A percentile compares a stretch with the other conserved stretches of the same genome.
Conservation (phyloP, 1,140 invertebrate species). For the Procambarus virginalis region DNA sequence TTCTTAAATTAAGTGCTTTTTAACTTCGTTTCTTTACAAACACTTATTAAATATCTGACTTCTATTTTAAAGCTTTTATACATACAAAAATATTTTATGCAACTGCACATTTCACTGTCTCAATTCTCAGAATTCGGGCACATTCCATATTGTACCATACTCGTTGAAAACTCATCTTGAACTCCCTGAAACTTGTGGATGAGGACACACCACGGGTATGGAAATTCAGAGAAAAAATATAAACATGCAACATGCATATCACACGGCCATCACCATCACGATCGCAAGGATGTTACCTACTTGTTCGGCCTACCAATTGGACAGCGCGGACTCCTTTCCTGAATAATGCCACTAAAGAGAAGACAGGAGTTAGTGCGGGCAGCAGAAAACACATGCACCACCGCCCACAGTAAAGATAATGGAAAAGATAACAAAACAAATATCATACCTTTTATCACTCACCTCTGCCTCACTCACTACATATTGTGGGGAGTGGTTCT, state of each 20-base stretch:
- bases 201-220: conserved; percentile 54
- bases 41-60: neutral
- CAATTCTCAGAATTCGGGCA: neutral
- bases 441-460: conserved; percentile 47
- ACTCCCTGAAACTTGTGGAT: conserved; percentile 56
- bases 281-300: conserved; percentile 81
- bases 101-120: neutral
- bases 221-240: conserved; percentile 40
- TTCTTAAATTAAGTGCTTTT: too few relatives aligned
- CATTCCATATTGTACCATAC: neutral
- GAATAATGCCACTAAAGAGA: conserved; percentile 94
- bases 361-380: conserved; percentile 71
- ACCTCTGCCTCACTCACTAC: conserved; percentile 60
- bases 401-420: conserved; percentile 59
- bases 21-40: neutral
- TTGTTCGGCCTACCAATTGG: conserved; percentile 97
- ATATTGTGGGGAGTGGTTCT: conserved; percentile 14
- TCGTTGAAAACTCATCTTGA: conserved; percentile 12
- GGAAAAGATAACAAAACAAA: conserved; percentile 34
- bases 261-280: conserved; percentile 64
- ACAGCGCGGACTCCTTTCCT: conserved; percentile 99
- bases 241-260: conserved; percentile 67
- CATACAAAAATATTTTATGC: neutral
- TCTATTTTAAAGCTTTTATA: too few relatives aligned
- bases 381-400: conserved; percentile 65